Base-by-base conservation (phyloP, 2,113 vertebrate species). In the Phasianus colchicus region DNA sequence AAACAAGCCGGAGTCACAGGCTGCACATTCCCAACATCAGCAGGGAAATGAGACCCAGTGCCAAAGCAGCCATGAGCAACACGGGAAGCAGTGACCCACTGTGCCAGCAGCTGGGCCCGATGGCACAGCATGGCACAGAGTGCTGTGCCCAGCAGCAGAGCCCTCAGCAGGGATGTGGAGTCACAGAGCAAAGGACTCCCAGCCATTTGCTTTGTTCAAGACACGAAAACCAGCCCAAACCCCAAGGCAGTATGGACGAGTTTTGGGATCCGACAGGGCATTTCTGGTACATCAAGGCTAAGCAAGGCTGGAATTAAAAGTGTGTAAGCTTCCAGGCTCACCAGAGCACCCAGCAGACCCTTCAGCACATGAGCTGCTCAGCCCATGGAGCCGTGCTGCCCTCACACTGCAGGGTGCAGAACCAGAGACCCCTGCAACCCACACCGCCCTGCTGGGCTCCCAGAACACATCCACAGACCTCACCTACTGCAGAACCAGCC, bases 181-280 rank as follows among this genome's bases (percentile, higher is more conserved):
- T 19, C 30, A 64, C 7, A 0, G 1, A 40, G 25, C 29, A 8
- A 61, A 63, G 52, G 32, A 27, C 25, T 45, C 12, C 21, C 47
- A 47, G 3, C 47, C 9, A 10, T 0, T 1, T 1, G 1, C 16
- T 69, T 76, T 34, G 61, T 17, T 22, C 75, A 66, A 40, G 21
- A 13, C 1, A 11, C 1, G 38, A 1, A 5, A 27, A 65, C 40
- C 43, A 61, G 79, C 20, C 12, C 47, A 64, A 25, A 32, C n/a
- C 34, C 90, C 73, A 52, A 4, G 50, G 32, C 0, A 1, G 30
- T 18, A 54, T 14, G 1, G 13, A 54, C 13, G 45, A 50, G 19
- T 13, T 11, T 50, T 58, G 54, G 76, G 85, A 70, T 76, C 67
- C 45, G 29, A 27, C 45, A 47, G 72, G 24, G 52, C 34, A 43